Evolutionary conservation across 2,888 invertebrate species (phyloP).

Genomic region (Hypsopygia costalis): DNA sequence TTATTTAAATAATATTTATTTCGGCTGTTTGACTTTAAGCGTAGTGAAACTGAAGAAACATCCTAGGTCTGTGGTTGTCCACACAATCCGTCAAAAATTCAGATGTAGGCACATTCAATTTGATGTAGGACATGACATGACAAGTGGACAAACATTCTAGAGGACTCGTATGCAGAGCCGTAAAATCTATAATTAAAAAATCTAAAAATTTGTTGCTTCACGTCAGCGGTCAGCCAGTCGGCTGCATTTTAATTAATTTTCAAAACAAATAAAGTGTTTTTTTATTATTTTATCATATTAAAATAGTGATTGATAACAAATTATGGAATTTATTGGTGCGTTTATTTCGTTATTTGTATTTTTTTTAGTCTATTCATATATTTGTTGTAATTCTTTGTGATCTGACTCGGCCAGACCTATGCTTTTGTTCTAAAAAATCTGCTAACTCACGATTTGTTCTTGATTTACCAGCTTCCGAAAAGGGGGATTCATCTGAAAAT

Average conservation of each 20-base stretch:
- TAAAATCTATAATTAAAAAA: no score
- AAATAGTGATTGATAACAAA: slow-evolving; percentile 32
- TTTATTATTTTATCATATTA: slow-evolving; percentile 36
- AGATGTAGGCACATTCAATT: no score
- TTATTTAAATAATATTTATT: no score
- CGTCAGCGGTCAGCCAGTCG: slow-evolving; percentile 70
- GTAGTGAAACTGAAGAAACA: no score
- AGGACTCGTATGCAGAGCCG: no score
- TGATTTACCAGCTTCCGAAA: slow-evolving; percentile 78
- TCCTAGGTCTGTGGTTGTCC: no score
- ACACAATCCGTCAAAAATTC: no score
- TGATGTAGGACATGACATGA: no score
- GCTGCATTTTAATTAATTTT: slow-evolving; percentile 68
- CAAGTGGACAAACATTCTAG: no score
- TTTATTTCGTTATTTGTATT: slow-evolving; percentile 24
- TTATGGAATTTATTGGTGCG: slow-evolving; percentile 71
- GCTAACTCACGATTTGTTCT: slow-evolving; percentile 64
- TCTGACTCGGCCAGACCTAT: slow-evolving; percentile 37
- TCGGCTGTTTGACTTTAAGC: no score
- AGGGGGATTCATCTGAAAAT: slow-evolving; percentile 80
- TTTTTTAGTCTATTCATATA: slow-evolving; percentile 13
- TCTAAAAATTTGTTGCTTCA: slow-evolving; percentile 74
- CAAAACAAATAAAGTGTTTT: slow-evolving; percentile 58
- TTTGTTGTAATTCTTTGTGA: slow-evolving; percentile 43
- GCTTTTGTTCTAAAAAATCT: slow-evolving; percentile 75